These are phyloP conservation scores for Mixornis gularis DNA, from an alignment of 2,113 vertebrate species.

Conservation along the genomic window DNA sequence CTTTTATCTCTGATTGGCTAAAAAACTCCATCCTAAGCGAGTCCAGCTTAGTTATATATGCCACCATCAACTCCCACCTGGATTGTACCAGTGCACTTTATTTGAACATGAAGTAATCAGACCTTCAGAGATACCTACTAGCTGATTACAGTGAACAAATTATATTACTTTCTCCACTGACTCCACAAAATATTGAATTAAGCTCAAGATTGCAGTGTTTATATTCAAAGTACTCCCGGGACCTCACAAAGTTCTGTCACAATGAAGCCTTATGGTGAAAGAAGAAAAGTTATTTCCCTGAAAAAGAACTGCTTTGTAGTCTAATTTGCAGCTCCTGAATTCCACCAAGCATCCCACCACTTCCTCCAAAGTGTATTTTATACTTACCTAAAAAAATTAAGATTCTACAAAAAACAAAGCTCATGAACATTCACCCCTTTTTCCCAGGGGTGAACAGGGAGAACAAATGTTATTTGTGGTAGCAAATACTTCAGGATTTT, in stretches of 20 bases:
- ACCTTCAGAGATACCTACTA: slow-evolving; percentile 34
- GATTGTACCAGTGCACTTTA: slow-evolving; percentile 24
- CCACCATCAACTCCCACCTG: slow-evolving; percentile 26
- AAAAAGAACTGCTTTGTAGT: neutral
- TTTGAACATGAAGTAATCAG: slow-evolving; percentile 43
- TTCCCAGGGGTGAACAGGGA: neutral
- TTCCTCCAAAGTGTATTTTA: neutral
- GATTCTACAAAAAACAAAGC: neutral
- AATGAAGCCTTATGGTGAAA: neutral
- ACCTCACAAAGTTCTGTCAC: neutral
- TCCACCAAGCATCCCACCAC: neutral
- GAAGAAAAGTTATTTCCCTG: slow-evolving; percentile 9
- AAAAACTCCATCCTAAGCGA: neutral
- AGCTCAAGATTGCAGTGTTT: slow-evolving; percentile 34
- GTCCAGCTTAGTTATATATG: slow-evolving; percentile 9
- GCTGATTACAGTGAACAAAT: slow-evolving; percentile 55
- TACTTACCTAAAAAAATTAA: neutral
- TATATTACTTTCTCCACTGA: slow-evolving; percentile 45
- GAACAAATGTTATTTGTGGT: neutral
- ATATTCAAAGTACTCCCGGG: neutral
- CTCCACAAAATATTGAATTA: slow-evolving; percentile 44
- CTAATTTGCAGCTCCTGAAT: neutral
- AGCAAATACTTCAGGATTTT: neutral
- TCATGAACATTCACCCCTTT: neutral
- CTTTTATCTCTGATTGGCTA: slow-evolving; percentile 24